Base-by-base conservation (phyloP, 2,888 invertebrate genomes). In the Opisthograptis luteolata region DNA sequence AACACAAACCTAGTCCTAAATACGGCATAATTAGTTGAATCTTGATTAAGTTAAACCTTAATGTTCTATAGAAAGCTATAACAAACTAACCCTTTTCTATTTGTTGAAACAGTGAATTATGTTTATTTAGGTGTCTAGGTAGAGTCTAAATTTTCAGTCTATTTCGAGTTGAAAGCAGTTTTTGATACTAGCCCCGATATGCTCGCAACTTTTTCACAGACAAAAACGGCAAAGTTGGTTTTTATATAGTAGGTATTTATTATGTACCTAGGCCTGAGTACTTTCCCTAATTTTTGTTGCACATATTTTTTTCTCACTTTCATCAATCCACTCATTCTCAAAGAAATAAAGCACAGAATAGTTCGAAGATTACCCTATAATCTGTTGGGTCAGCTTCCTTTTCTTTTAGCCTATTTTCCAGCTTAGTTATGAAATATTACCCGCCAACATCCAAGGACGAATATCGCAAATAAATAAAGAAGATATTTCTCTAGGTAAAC, bases 71-170 rank as follows among this genome's bases (percentile, higher is more conserved):
- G 4, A 17, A 2, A 28, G 41, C 46, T 28, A 36, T 9, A 10
- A 2, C 25, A 2, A 28, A 43, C 7, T 13, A 39, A 30, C 47
- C 55, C 27, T 42, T 50, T 51, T 51, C 25, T 43, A 28, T 59
- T 54, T 50, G 36, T 35, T 25, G n/a, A 15, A 10, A 31, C 20
- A 32, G 22, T 35, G 22, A 22, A 10, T 28, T 2, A 32, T 52
- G 43, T 62, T 56, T 60, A 55, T 60, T 62, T 52, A 54, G 50
- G 46, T 19, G 31, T 15, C 6, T 25, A 20, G 51, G 10, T 24
- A 53, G 27, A 50, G 36, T 50, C 47, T 36, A 57, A 53, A 62
- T 66, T 67, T 62, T 64, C 61, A 68, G 64, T 70, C 68, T 65
- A 69, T 63, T n/a, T n/a, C n/a, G n/a, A n/a, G n/a, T n/a, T n/a